Evolutionary conservation across 1,140 invertebrate genomes (phyloP).

Genomic region (Brachionus rotundiformis): DNA sequence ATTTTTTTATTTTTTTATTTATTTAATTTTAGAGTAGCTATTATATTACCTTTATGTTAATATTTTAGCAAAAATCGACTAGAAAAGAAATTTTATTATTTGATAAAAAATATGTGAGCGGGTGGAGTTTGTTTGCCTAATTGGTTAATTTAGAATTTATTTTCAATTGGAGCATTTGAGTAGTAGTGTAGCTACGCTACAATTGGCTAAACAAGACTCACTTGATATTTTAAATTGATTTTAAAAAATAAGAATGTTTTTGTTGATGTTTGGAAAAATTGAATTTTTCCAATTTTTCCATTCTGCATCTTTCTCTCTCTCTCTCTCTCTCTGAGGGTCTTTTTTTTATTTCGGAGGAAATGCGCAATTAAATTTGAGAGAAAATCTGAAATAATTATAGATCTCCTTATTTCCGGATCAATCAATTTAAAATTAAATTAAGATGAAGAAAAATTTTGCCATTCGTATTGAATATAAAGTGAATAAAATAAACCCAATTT

Average conservation of each 20-base stretch:
- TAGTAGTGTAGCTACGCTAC: too few relatives aligned
- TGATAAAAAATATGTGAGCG: neutral
- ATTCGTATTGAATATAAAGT: neutral
- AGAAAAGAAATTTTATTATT: conserved; percentile 25
- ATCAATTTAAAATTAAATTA: conserved; percentile 46
- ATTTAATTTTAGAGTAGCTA: conserved; percentile 1
- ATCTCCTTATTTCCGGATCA: conserved; percentile 42
- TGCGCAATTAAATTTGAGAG: conserved; percentile 40
- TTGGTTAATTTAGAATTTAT: neutral
- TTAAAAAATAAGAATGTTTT: conserved; percentile 37
- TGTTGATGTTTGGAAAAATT: conserved; percentile 23
- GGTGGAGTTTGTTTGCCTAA: neutral
- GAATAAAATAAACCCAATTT: neutral
- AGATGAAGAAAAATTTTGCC: neutral
- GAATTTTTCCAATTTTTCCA: conserved; percentile 13
- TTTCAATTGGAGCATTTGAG: neutral
- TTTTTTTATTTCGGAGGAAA: neutral
- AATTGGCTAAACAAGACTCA: too few relatives aligned
- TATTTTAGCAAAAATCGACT: neutral
- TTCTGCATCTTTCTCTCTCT: neutral
- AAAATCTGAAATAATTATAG: conserved; percentile 42
- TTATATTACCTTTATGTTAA: conserved; percentile 41
- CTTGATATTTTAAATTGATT: conserved; percentile 31
- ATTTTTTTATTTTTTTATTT: conserved; percentile 35
- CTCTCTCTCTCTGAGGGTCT: neutral